phyloP scores from a whole-genome alignment of 2,888 invertebrate species.

The Resseliella maxima region DNA sequence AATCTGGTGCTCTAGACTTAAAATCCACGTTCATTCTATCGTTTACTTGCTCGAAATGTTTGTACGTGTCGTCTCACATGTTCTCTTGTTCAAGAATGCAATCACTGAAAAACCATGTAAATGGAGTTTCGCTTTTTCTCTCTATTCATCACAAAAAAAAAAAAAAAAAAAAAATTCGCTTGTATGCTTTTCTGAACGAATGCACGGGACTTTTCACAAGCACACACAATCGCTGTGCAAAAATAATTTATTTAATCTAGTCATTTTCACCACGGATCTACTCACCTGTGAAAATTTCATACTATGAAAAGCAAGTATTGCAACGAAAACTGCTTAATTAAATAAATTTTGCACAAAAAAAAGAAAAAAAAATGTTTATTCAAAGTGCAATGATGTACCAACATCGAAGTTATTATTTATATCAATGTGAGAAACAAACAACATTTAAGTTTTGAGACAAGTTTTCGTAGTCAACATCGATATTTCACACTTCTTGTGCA shows the following conservation, averaged over 20 bases:
- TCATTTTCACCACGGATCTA: too few relatives aligned
- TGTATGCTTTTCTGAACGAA: neutral
- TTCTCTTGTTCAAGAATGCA: neutral
- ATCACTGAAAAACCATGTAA: constrained; percentile 1
- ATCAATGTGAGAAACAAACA: neutral
- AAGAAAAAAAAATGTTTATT: neutral
- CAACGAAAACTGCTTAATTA: neutral
- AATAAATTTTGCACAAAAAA: neutral
- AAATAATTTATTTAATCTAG: too few relatives aligned
- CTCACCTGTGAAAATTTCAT: too few relatives aligned
- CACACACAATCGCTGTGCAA: neutral
- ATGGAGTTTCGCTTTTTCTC: neutral
- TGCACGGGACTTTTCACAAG: neutral
- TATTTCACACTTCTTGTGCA: neutral
- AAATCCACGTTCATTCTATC: neutral
- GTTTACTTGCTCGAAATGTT: neutral
- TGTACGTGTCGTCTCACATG: neutral
- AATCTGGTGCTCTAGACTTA: neutral
- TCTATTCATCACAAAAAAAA: neutral
- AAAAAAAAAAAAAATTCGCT: too few relatives aligned
- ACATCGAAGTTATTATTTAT: neutral
- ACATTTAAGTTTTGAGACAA: too few relatives aligned
- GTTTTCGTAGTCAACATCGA: constrained; percentile 16
- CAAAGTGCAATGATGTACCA: neutral
- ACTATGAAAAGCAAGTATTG: too few relatives aligned